Conservation (phyloP, 2,113 vertebrate species). For the Leptodactylus fuscus region DNA sequence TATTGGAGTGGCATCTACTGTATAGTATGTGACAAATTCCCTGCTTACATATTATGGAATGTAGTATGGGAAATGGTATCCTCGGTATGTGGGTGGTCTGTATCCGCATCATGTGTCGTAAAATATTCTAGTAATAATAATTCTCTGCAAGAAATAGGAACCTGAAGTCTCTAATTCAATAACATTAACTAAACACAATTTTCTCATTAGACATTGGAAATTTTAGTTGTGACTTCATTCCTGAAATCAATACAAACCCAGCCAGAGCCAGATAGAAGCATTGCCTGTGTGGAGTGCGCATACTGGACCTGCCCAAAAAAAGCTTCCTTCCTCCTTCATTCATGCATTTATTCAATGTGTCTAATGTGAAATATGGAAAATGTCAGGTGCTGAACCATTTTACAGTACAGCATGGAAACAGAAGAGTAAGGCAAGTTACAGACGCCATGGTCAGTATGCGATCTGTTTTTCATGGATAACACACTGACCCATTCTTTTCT, state of each 20-base stretch:
- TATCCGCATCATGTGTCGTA: not conserved
- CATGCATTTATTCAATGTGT: not conserved
- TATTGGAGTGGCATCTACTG: no score
- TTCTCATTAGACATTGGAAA: constrained; percentile 43
- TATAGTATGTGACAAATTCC: no score
- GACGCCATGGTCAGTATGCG: no score
- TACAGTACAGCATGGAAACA: not conserved
- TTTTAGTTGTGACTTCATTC: constrained; percentile 36
- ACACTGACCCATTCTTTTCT: no score
- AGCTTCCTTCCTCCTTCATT: not conserved
- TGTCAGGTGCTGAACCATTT: not conserved
- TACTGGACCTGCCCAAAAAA: not conserved
- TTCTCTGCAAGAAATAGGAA: constrained; percentile 11
- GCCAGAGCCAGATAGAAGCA: not conserved
- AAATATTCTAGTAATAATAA: constrained; percentile 17
- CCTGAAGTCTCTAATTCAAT: constrained; percentile 39
- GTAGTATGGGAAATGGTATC: not conserved
- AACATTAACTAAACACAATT: constrained; percentile 48
- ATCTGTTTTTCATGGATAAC: no score
- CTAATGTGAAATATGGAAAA: constrained; percentile 34
- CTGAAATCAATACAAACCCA: constrained; percentile 32
- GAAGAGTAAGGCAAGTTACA: no score
- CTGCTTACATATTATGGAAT: not conserved
- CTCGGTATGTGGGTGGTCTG: not conserved
- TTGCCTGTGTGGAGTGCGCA: not conserved